Conservation (phyloP, 2,797 vertebrate species). For the Heliangelus exortis region DNA sequence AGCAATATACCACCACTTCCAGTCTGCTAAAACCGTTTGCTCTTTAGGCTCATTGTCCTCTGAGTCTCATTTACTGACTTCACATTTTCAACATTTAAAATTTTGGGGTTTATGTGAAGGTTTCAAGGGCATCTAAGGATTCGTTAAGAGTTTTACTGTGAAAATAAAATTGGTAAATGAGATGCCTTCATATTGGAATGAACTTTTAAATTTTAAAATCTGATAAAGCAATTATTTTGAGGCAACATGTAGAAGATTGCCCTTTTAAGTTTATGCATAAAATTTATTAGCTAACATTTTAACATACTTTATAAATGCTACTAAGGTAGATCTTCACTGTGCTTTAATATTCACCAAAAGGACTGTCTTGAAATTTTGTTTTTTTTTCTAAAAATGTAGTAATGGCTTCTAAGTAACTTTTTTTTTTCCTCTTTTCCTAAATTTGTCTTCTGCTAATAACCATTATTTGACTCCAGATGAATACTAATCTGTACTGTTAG, state of each 20-base stretch:
- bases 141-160: neutral
- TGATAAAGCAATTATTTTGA: neutral
- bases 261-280: neutral
- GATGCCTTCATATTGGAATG: neutral
- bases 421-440: neutral
- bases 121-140: neutral
- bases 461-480: neutral
- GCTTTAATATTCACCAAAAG: neutral
- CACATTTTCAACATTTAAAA: neutral
- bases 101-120: fast-evolving
- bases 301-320: neutral
- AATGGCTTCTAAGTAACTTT: neutral
- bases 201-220: neutral
- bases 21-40: neutral
- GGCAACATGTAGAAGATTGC: neutral
- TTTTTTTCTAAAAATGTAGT: neutral
- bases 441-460: neutral
- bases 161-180: neutral
- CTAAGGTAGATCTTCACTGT: neutral
- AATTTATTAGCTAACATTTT: neutral
- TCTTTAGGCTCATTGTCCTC: neutral
- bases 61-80: neutral
- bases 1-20: neutral
- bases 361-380: fast-evolving
- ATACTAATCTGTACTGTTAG: neutral